Conservation (phyloP, 2,888 invertebrate genomes). For the Xestia xanthographa region DNA sequence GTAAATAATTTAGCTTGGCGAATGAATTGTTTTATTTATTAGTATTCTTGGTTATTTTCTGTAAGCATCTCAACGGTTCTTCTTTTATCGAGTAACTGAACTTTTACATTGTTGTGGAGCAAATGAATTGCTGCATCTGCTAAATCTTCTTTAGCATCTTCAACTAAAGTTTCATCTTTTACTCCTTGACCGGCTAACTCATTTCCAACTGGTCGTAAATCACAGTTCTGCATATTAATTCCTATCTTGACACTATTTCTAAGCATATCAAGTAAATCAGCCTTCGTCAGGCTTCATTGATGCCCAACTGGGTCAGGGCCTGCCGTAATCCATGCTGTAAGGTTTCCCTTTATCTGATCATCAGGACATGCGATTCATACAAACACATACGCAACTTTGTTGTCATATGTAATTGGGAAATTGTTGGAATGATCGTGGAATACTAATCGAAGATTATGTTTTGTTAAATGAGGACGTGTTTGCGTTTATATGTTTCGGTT, state of each 20-base stretch:
- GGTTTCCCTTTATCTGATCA: conserved; percentile 66
- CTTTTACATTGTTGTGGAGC: not conserved
- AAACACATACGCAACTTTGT: conserved; percentile 47
- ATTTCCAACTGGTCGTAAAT: conserved; percentile 13
- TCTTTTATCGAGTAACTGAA: not conserved
- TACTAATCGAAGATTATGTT: conserved; percentile 52
- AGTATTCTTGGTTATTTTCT: not conserved
- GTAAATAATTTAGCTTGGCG: not conserved
- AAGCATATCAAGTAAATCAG: conserved; percentile 54
- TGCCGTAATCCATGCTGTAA: conserved; percentile 58
- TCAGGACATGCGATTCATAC: conserved; percentile 60
- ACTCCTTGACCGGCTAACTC: not conserved
- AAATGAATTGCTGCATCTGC: not conserved
- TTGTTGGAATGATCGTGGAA: conserved; percentile 50
- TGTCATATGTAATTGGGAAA: conserved; percentile 60
- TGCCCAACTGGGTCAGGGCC: conserved; percentile 58
- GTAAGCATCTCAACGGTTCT: not conserved
- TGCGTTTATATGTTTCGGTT: not conserved
- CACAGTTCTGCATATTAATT: conserved; percentile 38
- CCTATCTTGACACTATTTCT: conserved; percentile 58
- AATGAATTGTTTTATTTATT: not conserved
- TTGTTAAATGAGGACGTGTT: not conserved
- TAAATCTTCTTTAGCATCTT: not conserved
- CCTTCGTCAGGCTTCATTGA: conserved; percentile 59
- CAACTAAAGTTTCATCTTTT: not conserved